Conservation (phyloP, 2,888 invertebrate genomes). For the Spicauda simplicius region DNA sequence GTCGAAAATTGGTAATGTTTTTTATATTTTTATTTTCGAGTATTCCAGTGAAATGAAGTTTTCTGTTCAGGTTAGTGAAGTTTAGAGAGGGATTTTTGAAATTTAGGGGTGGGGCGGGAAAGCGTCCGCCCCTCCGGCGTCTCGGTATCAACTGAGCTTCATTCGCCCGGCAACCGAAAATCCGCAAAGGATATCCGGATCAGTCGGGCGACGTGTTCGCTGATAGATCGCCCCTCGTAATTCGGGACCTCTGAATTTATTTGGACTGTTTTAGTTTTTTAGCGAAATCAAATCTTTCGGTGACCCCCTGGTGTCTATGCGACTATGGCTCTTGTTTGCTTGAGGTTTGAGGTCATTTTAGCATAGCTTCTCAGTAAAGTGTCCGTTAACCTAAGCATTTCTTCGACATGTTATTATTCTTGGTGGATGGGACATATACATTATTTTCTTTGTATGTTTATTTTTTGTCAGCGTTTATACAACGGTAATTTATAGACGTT, state of each 20-base stretch:
- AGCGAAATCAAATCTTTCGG: constrained; percentile 15
- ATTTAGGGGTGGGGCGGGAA: constrained; percentile 37
- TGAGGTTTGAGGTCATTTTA: neutral
- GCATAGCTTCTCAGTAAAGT: neutral
- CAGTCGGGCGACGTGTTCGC: constrained; percentile 38
- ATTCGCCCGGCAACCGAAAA: constrained; percentile 46
- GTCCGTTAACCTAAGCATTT: neutral
- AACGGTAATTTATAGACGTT: constrained; percentile 3
- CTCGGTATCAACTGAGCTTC: constrained; percentile 49
- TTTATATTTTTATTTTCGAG: constrained; percentile 33
- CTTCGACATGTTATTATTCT: constrained; percentile 14
- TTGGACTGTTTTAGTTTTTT: constrained; percentile 33
- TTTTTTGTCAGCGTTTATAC: constrained; percentile 10
- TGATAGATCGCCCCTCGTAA: constrained; percentile 16
- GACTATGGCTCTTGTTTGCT: neutral
- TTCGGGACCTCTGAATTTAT: constrained; percentile 34
- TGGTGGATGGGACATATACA: constrained; percentile 5
- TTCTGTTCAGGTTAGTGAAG: constrained; percentile 36
- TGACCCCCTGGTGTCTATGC: constrained; percentile 1
- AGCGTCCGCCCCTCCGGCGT: constrained; percentile 48
- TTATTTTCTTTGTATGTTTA: constrained; percentile 13
- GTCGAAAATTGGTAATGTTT: constrained; percentile 39
- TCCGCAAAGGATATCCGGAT: constrained; percentile 51
- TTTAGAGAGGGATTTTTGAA: constrained; percentile 40
- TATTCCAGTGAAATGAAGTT: constrained; percentile 3